phyloP scores from a whole-genome alignment of 2,888 invertebrate species.

The Ceriagrion tenellum region DNA sequence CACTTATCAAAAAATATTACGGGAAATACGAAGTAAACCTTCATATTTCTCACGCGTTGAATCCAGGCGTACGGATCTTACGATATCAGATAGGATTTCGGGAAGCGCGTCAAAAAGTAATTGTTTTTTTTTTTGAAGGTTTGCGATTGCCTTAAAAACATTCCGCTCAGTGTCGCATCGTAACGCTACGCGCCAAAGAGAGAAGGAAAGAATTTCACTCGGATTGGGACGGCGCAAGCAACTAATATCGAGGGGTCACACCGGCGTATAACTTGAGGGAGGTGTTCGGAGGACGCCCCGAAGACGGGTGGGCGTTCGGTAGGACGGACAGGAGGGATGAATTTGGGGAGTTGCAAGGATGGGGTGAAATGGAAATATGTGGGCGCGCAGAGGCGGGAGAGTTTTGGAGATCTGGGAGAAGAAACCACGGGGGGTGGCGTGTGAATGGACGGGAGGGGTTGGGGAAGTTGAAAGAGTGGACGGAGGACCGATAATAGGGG shows the following conservation, averaged over 20 bases:
- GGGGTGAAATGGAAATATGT: neutral
- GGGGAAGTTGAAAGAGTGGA: constrained; percentile 37
- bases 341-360: neutral
- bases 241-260: neutral
- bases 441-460: neutral
- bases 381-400: neutral
- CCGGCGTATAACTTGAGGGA: neutral
- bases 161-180: too few species aligned
- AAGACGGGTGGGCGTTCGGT: too few species aligned
- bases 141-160: too few species aligned
- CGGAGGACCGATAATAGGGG: neutral
- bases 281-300: neutral
- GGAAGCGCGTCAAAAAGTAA: too few species aligned
- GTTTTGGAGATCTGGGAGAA: neutral
- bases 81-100: too few species aligned
- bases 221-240: neutral
- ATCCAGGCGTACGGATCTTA: too few species aligned
- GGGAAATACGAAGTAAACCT: too few species aligned
- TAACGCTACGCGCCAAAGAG: too few species aligned
- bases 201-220: too few species aligned
- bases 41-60: too few species aligned
- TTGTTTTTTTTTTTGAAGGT: too few species aligned
- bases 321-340: neutral
- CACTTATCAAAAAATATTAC: too few species aligned
- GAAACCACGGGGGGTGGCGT: neutral